These are phyloP conservation scores for Nemotelus pantherinus DNA, from an alignment of 2,888 invertebrate genomes.

Conservation along the genomic window DNA sequence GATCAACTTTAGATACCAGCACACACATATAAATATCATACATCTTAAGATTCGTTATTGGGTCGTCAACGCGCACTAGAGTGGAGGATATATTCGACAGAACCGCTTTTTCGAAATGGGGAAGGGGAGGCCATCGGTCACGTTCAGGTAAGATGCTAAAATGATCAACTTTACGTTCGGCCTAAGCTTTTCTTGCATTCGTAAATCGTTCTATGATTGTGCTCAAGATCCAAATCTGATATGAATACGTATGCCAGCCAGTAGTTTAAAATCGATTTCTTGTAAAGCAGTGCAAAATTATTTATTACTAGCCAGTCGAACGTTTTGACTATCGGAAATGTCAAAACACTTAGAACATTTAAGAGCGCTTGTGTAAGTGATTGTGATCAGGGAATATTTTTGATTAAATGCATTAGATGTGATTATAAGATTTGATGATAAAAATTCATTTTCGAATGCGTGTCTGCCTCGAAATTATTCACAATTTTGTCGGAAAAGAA, in stretches of 20 bases:
- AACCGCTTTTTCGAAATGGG: conserved; percentile 18
- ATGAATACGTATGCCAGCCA: neutral
- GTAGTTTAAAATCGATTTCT: conserved; percentile 41
- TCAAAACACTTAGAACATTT: conserved; percentile 36
- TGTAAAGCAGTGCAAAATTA: neutral
- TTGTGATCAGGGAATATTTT: neutral
- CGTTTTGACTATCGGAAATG: neutral
- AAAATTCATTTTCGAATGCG: too few relatives aligned
- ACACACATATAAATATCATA: neutral
- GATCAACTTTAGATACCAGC: neutral
- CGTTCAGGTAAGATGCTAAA: conserved; percentile 37
- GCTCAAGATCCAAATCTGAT: neutral
- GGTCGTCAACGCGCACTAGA: neutral
- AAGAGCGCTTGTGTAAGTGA: conserved; percentile 30
- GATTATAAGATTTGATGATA: too few relatives aligned
- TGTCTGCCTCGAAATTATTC: too few relatives aligned
- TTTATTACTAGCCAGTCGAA: too few relatives aligned
- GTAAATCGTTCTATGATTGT: conserved; percentile 1
- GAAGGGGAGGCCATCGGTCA: conserved; percentile 33
- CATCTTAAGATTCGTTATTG: too few relatives aligned
- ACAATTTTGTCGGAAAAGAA: too few relatives aligned
- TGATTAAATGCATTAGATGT: too few relatives aligned
- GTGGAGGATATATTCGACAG: conserved; percentile 8
- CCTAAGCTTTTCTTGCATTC: conserved; percentile 15
- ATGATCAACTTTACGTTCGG: neutral